Conservation (phyloP, 2,113 vertebrate species). For the Elephas maximus region DNA sequence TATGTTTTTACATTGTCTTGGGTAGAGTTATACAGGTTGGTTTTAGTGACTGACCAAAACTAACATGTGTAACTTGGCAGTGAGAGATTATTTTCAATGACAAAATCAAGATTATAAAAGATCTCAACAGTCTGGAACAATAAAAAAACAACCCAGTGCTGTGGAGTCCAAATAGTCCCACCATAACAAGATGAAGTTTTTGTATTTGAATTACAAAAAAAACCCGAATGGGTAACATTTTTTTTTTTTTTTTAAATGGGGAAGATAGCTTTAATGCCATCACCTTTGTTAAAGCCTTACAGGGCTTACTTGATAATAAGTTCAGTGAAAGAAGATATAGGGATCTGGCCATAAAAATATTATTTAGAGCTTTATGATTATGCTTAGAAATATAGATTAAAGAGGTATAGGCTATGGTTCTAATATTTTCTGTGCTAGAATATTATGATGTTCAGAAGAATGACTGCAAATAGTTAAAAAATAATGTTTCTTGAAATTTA, state of each 20-base stretch:
- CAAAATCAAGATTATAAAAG: not conserved
- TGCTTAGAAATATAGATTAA: not conserved
- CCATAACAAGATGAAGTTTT: not conserved
- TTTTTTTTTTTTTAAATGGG: not conserved
- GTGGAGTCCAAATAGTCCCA: not conserved
- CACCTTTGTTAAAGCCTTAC: not conserved
- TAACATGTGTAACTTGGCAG: too few relatives aligned
- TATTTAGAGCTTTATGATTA: not conserved
- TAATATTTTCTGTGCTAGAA: not conserved
- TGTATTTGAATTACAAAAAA: not conserved
- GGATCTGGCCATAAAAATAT: not conserved
- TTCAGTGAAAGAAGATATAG: not conserved
- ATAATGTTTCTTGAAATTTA: not conserved
- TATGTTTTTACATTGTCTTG: not conserved
- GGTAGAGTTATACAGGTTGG: not conserved
- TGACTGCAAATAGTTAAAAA: not conserved
- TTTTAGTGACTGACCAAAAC: not conserved
- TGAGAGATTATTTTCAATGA: not conserved
- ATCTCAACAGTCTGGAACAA: not conserved
- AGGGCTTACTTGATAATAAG: not conserved
- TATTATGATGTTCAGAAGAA: not conserved
- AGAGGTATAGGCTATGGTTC: not conserved
- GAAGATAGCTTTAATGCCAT: not conserved
- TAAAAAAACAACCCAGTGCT: too few relatives aligned
- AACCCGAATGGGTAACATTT: not conserved